phyloP scores from a whole-genome alignment of 2,888 invertebrate species.

The Drosophila mimica region DNA sequence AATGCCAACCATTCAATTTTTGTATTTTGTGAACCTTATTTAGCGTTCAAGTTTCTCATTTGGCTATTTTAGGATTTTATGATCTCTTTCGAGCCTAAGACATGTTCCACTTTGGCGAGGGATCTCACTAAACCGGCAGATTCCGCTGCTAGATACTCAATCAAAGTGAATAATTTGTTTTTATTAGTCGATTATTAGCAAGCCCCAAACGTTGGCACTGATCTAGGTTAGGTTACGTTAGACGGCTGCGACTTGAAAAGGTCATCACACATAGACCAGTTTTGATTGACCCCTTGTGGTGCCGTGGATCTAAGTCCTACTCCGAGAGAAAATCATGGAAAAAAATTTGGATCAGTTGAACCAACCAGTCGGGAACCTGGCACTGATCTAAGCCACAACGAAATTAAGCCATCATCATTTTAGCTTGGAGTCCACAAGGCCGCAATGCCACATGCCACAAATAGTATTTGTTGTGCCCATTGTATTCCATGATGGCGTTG shows the following conservation, averaged over 20 bases:
- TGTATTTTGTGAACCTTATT: background rate
- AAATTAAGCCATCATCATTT: background rate
- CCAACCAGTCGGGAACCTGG: no score
- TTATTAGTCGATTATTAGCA: background rate
- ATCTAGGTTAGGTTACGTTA: no score
- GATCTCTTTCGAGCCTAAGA: background rate
- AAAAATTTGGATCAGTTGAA: no score
- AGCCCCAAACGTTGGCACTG: background rate
- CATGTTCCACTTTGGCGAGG: background rate
- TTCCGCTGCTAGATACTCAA: background rate
- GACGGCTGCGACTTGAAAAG: no score
- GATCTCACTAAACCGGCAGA: background rate
- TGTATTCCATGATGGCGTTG: slow-evolving; percentile 30
- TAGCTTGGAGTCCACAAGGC: background rate
- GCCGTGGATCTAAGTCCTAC: no score
- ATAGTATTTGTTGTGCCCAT: background rate
- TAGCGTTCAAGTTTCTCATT: no score
- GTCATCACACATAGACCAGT: no score
- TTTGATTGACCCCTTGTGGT: no score
- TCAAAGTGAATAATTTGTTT: background rate
- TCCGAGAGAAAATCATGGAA: no score
- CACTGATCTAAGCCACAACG: background rate
- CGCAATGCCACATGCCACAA: background rate
- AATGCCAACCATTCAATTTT: background rate
- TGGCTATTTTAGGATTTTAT: background rate